Evolutionary conservation across 2,797 vertebrate genomes (phyloP).

Genomic region (Taenioides sp.): DNA sequence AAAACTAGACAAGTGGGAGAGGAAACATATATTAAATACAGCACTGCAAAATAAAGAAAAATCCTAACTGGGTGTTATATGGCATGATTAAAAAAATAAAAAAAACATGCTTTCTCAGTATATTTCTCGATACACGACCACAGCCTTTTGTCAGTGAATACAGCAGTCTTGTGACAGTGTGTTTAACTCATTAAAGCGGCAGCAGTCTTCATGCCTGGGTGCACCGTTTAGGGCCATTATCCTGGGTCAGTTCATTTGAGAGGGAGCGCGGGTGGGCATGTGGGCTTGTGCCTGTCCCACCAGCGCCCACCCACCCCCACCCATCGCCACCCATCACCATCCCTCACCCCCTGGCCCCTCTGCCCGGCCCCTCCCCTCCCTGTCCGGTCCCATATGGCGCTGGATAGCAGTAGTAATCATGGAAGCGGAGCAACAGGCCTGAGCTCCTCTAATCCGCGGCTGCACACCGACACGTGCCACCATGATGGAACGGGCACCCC

Average conservation of each 20-base stretch:
- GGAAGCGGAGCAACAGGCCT: constrained; percentile 81
- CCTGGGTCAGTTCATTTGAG: constrained; percentile 20
- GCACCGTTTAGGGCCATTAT: constrained; percentile 6
- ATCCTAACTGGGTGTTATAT: neutral
- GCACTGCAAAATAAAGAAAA: neutral
- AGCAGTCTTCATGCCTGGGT: constrained; percentile 33
- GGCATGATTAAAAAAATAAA: neutral
- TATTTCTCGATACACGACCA: neutral
- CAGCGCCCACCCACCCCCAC: constrained; percentile 5
- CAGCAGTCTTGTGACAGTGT: neutral
- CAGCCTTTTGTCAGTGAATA: too few relatives aligned
- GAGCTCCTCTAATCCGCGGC: constrained; percentile 76
- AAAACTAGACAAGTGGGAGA: too few relatives aligned
- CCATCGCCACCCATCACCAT: constrained; percentile 36
- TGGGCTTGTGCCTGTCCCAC: constrained; percentile 27
- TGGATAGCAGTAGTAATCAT: constrained; percentile 80
- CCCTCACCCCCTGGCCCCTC: constrained; percentile 39
- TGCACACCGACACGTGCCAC: constrained; percentile 80
- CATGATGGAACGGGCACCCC: constrained; percentile 57
- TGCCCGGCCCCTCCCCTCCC: constrained; percentile 39
- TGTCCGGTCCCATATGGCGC: constrained; percentile 74
- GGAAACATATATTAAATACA: too few relatives aligned
- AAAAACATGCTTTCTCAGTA: too few relatives aligned
- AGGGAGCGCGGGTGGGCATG: constrained; percentile 21
- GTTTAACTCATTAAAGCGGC: constrained; percentile 26